Conservation (phyloP, 2,888 invertebrate species). For the Lasius fuliginosus region DNA sequence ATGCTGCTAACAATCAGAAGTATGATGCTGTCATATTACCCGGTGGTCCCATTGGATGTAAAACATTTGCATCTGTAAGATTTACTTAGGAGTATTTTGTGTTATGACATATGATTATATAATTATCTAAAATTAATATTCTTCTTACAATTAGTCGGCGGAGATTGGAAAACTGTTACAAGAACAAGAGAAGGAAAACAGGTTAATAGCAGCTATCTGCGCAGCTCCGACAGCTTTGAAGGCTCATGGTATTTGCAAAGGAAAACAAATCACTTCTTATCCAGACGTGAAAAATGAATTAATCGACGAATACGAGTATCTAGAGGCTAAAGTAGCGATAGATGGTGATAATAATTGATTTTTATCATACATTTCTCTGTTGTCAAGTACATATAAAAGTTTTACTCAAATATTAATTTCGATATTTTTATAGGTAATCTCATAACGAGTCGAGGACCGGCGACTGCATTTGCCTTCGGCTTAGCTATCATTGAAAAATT, state of each 20-base stretch:
- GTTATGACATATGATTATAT: background rate
- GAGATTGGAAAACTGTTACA: constrained; percentile 93
- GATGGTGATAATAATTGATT: constrained; percentile 87
- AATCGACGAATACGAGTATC: constrained; percentile 89
- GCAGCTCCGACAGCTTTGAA: constrained; percentile 97
- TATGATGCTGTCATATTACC: constrained; percentile 95
- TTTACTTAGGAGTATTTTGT: background rate
- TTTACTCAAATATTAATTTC: background rate
- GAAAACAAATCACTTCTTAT: constrained; percentile 96
- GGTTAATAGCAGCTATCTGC: constrained; percentile 97
- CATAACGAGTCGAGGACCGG: constrained; percentile 95
- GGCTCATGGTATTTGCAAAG: constrained; percentile 92
- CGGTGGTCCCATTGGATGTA: constrained; percentile 96
- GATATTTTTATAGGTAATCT: constrained; percentile 87
- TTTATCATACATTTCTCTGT: background rate
- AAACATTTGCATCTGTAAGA: constrained; percentile 90
- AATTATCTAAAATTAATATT: background rate
- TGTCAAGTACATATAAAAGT: background rate
- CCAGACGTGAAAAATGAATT: constrained; percentile 94
- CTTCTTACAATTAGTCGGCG: constrained; percentile 87
- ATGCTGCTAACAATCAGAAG: constrained; percentile 86
- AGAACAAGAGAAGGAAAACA: constrained; percentile 92
- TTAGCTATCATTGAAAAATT: constrained; percentile 92
- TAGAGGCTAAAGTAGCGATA: constrained; percentile 90
- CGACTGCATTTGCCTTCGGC: constrained; percentile 97